A percentile compares a stretch with the other conserved stretches of the same genome.
Conservation (phyloP, 2,113 vertebrate species). For the Amblyornis subalaris region DNA sequence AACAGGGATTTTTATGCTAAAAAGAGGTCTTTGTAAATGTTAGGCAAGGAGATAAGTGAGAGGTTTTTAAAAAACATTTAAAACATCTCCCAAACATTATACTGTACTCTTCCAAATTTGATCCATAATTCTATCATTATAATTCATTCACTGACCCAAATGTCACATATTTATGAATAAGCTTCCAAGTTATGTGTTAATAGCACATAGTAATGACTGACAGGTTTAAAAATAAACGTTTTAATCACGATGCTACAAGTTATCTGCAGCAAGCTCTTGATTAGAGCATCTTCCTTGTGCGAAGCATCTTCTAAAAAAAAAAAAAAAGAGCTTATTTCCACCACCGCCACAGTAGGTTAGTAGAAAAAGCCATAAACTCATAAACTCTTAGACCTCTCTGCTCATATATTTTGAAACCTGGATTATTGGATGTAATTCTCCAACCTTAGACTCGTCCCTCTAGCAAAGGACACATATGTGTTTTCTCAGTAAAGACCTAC, state of each 20-base stretch:
- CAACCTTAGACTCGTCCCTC: background rate
- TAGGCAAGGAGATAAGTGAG: slow-evolving; percentile 58
- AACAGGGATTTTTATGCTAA: slow-evolving; percentile 73
- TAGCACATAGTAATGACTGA: slow-evolving; percentile 11
- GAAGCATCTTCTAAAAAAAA: background rate
- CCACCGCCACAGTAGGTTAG: background rate
- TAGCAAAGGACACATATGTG: fast-evolving
- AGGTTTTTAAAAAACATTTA: slow-evolving; percentile 8
- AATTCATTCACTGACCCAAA: slow-evolving; percentile 32
- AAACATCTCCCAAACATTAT: background rate
- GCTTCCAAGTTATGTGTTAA: background rate
- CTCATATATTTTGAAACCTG: background rate
- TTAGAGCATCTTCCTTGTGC: background rate
- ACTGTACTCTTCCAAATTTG: background rate
- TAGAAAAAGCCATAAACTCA: background rate
- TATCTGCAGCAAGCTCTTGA: slow-evolving; percentile 15
- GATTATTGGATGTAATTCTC: background rate
- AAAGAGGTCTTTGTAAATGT: slow-evolving; percentile 64
- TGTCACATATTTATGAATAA: slow-evolving; percentile 38
- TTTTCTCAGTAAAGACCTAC: background rate
- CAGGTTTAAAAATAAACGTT: slow-evolving; percentile 52
- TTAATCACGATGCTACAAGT: slow-evolving; percentile 26
- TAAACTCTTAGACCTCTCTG: background rate
- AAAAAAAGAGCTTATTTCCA: background rate
- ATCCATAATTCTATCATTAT: slow-evolving; percentile 15